phyloP scores from a whole-genome alignment of 2,113 vertebrate species.

The Apeltes quadracus region DNA sequence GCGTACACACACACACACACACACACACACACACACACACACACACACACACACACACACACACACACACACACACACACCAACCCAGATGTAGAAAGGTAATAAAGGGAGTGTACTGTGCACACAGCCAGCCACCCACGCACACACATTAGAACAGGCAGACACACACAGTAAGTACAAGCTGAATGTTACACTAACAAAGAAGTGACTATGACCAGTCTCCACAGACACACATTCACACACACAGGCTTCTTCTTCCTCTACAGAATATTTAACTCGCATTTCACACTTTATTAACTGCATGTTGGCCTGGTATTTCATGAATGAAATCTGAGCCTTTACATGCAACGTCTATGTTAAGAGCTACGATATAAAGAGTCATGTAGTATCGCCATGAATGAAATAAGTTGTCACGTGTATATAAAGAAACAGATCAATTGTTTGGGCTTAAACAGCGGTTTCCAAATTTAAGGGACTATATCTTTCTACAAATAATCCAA shows the following conservation, averaged over 20 bases:
- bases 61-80: constrained; percentile 46
- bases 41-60: constrained; percentile 47
- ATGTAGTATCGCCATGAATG: not conserved
- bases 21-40: constrained; percentile 36
- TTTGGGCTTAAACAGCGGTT: not conserved
- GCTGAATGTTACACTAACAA: constrained; percentile 6
- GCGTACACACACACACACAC: constrained; percentile 34
- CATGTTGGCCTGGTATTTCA: constrained; percentile 21
- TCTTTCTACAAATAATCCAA: not conserved
- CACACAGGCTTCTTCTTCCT: constrained; percentile 8
- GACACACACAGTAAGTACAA: not conserved
- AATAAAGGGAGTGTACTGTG: constrained; percentile 27
- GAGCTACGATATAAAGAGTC: not conserved
- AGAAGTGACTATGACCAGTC: not conserved
- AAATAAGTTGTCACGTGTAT: not conserved
- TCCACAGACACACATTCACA: not conserved
- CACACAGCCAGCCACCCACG: constrained; percentile 38
- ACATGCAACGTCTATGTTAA: not conserved
- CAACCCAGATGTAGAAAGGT: constrained; percentile 13
- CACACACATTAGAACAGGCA: not conserved
- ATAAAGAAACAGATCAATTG: not conserved
- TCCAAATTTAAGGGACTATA: not conserved
- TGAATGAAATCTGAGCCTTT: constrained; percentile 28
- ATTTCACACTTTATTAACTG: constrained; percentile 6
- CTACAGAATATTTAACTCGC: constrained; percentile 36